Base-by-base conservation (phyloP, 2,113 vertebrate genomes). In the Mirza zaza region DNA sequence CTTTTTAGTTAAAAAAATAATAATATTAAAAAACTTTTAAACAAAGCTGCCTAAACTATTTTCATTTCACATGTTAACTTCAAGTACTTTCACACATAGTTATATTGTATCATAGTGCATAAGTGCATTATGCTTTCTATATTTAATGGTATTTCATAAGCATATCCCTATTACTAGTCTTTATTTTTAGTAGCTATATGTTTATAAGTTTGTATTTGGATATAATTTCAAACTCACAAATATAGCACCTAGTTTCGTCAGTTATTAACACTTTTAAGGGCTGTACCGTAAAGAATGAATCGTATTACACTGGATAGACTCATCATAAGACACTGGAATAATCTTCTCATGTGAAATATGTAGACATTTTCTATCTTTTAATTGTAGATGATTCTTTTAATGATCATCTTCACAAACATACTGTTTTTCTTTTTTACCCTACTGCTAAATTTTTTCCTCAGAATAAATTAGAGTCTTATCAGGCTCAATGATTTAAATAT, bases 131-230 rank as follows among this genome's bases (percentile, higher is more conserved):
- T 75, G 32, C 17, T 73, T 88, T 83, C 86, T 63, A 76, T 52
- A 55, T 20, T 68, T 71, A 92, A 71, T 81, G 48, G 79, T 94
- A 82, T 89, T 95, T 91, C 20, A 67, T 87, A 82, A 81, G 7
- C 5, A 59, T 79, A 75, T 42, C 8, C 10, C 6, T 42, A 50
- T 82, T 77, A 50, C 10, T 70, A 93, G 83, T n/a, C 87, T 84
- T 96, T 70, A 83, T 94, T 70, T 95, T 68, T 84, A 70, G 7
- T 70, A 87, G 15, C 21, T 82, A 12, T 61, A 29, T 94, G 25
- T 85, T 91, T 84, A 68, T 39, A 79, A 84, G 23, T 79, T 93
- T 91, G 75, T 52, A 50, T n/a, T 97, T 86, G 92, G 48, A 42
- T 63, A 34, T 84, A 87, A 88, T 95, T 88, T 97, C 7, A 50